phyloP scores from a whole-genome alignment of 2,797 vertebrate genomes.

The Brachyalestes nurse region DNA sequence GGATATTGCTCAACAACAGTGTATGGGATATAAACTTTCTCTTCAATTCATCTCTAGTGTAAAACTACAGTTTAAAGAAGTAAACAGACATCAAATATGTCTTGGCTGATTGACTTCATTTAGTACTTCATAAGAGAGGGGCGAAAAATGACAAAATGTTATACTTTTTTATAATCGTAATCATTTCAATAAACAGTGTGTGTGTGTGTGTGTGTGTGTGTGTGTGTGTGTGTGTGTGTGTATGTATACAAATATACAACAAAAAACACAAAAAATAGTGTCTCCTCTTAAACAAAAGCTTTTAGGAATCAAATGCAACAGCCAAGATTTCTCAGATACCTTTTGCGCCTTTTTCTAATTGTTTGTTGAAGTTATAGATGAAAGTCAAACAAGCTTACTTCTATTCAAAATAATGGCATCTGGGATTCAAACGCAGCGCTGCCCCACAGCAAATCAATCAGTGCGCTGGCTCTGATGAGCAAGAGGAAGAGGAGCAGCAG shows the following conservation, averaged over 20 bases:
- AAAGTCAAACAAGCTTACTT: conserved; percentile 9
- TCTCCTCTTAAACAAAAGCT: background rate
- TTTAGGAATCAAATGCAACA: conserved; percentile 1
- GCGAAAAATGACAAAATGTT: background rate
- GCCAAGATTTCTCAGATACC: background rate
- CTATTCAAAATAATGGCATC: background rate
- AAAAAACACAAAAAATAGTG: too few species aligned
- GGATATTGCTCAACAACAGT: background rate
- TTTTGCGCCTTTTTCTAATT: background rate
- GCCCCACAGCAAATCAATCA: conserved; percentile 36
- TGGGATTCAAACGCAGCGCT: background rate
- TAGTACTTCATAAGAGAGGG: background rate
- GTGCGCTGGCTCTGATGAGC: background rate
- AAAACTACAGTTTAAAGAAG: background rate
- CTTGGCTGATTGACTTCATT: background rate
- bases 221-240: too few species aligned
- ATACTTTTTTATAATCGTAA: background rate
- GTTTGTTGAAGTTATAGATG: background rate
- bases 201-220: too few species aligned
- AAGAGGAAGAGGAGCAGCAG: conserved; percentile 29
- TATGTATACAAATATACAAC: too few species aligned
- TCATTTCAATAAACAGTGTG: too few species aligned
- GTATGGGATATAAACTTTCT: background rate
- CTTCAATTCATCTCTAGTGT: background rate
- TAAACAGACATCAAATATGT: background rate